Percentiles rank a stretch among this genome's conserved stretches.
Evolutionary conservation across 2,113 vertebrate species (phyloP).

Genomic region (Formicarius rufipectus): DNA sequence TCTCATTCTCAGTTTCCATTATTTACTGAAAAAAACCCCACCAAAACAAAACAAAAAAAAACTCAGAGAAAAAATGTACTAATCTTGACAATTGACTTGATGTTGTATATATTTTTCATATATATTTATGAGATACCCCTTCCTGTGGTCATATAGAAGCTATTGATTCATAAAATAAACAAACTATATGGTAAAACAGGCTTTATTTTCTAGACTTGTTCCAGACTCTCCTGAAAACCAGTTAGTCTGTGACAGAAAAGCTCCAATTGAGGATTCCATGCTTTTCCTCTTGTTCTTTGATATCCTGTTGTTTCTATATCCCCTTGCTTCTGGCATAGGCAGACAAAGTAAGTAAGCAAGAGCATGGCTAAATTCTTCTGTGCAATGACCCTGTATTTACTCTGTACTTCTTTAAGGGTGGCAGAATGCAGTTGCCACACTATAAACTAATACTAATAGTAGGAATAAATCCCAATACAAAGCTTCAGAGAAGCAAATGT

Average conservation of each 20-base stretch:
- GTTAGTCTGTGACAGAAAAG: background rate
- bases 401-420: background rate
- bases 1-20: background rate
- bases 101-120: background rate
- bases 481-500: background rate
- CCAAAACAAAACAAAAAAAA: too few species aligned
- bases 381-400: background rate
- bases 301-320: background rate
- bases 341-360: background rate
- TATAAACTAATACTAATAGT: background rate
- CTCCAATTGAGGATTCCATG: background rate
- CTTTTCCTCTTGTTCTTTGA: background rate
- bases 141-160: background rate
- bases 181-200: background rate
- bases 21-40: background rate
- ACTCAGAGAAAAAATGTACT: background rate
- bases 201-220: background rate
- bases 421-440: background rate
- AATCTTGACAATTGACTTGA: background rate
- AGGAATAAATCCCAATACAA: background rate
- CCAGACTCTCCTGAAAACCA: background rate
- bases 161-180: background rate
- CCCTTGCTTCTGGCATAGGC: background rate
- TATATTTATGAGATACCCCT: background rate
- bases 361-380: background rate